Evolutionary conservation across 1,140 invertebrate genomes (phyloP), one percentile per base, ranked within the genome.

Genomic region (Agraylea sexmaculata): DNA sequence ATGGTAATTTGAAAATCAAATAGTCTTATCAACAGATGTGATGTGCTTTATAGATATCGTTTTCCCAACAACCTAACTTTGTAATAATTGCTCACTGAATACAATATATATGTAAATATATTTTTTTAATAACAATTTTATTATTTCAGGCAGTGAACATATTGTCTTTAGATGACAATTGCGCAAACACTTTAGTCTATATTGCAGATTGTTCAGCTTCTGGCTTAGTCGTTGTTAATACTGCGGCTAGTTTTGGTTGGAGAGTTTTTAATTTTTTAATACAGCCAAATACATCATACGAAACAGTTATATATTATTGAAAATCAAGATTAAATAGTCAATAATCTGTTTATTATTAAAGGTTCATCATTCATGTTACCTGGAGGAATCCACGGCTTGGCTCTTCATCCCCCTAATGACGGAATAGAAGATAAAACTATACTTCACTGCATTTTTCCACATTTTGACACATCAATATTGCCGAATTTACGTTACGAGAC

Each of bases 191-290:
- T 2, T 73, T 66, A 34, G 70, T 74, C 2, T 77, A 77, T 11
- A 66, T 83, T 2, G 77, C 81, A 0, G 83, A 87, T 46, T 78
- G 83, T 0, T 68, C 69, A 1, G 70, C 67, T 3, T 83, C 71
- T 47, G 70, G 68, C 0, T 39, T 87, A 1, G 53, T 85, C 1
- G 77, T 85, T 3, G 79, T 81, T 41, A 78, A 85, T 53, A 67
- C 72, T 1, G 51, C 47, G 0, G 54, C 59, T 1, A 50, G 68
- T 17, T 60, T 50, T 4, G 76, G 77, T 0, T 86, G 82, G 82
- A 71, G 68, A 33, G 70, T 75, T 10, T 62, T 58, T 1, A 77
- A 81, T 52, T 74, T 77, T n/a, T 66, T 72, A 2, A 75, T 83
- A 54, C 83, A 75, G 51, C 81, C 82, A 0, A 78, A 74, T 58